Evolutionary conservation across 2,113 vertebrate genomes (phyloP), one percentile per base, ranked within the genome.

Genomic region (Hucho hucho): DNA sequence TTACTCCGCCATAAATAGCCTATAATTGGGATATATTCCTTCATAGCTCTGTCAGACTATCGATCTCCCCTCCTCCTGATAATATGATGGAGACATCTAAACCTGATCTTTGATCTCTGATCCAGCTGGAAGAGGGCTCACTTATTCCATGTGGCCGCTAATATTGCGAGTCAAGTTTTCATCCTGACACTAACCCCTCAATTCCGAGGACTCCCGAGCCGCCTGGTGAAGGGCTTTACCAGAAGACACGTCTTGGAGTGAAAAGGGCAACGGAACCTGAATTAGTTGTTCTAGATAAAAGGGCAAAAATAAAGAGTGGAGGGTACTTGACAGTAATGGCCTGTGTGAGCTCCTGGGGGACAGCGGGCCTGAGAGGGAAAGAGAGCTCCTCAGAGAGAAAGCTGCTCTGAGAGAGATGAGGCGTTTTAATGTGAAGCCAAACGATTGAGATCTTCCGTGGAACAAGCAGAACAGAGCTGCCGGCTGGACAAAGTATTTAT

Each of bases 221-320:
- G 16, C 67, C 75, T 77, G 87, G 79, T 84, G 80, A 93, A 88
- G 92, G 94, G 93, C 94, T 95, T 94, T 93, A 88, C 91, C 86
- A 87, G 92, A 92, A 93, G 94, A 94, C 94, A 93, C 92, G 94
- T 96, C 94, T 95, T 92, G 92, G 94, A 94, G 94, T 97, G 96
- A 97, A 98, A 98, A 98, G 97, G 97, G 96, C 96, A 98, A 95
- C 95, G 95, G 95, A 97, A 95, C 96, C 95, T 90, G 95, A 96
- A 97, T 97, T 97, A 97, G 96, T 97, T 97, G 96, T 96, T 97
- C 96, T 93, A 96, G 96, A 97, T 98, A 98, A 98, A 99, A 98
- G 98, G 97, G 97, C 97, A 98, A 95, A 97, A 96, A 94, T 94
- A 96, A 95, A 93, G 94, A 97, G 97, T 95, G 96, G 95, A 96